These are phyloP conservation scores for Mionectes macconnelli DNA, from an alignment of 2,113 vertebrate species.

Conservation along the genomic window DNA sequence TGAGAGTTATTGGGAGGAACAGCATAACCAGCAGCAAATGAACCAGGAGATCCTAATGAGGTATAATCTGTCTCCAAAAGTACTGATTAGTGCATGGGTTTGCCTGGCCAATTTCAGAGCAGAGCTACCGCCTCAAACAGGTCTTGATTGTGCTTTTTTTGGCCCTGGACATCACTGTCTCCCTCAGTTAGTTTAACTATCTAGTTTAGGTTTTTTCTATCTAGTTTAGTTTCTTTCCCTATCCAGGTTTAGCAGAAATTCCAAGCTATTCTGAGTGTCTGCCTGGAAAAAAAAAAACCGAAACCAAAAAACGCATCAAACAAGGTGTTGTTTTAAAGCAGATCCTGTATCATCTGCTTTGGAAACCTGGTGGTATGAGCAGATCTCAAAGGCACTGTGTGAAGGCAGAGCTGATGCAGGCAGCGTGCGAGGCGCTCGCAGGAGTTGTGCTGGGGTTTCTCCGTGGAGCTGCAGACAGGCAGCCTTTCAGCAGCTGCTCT, in stretches of 20 bases:
- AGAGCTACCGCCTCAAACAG: background rate
- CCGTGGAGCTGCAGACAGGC: background rate
- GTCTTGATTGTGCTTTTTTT: background rate
- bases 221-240: background rate
- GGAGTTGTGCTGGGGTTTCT: background rate
- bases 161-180: background rate
- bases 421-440: accelerated
- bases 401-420: background rate
- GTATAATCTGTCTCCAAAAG: background rate
- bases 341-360: background rate
- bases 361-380: background rate
- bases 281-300: background rate
- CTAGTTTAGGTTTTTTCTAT: background rate
- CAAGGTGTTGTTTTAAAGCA: background rate
- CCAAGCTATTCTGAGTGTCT: background rate
- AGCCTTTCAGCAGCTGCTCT: background rate
- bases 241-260: background rate
- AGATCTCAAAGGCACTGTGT: background rate
- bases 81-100: background rate
- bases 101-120: background rate
- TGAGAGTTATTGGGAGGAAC: background rate
- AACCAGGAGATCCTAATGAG: background rate
- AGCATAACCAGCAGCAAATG: background rate
- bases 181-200: background rate
- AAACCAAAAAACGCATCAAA: background rate